Evolutionary conservation across 2,113 vertebrate species (phyloP).

Genomic region (Motacilla alba): DNA sequence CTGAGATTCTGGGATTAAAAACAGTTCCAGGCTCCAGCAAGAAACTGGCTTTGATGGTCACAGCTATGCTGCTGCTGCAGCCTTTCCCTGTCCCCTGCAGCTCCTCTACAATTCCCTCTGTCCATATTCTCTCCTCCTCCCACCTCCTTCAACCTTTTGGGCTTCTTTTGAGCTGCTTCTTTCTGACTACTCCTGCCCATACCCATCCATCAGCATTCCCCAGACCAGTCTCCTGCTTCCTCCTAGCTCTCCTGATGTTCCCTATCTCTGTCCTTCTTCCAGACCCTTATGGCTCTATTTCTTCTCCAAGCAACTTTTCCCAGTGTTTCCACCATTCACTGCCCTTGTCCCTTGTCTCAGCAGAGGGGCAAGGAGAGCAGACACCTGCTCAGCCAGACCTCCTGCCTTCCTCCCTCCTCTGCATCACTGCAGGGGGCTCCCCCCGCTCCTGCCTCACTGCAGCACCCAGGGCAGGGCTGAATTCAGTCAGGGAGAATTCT

Average conservation of each 20-base stretch:
- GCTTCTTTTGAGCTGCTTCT: neutral
- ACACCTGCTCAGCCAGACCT: neutral
- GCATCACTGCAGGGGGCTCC: rapidly evolving
- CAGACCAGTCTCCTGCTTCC: neutral
- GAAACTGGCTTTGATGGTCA: neutral
- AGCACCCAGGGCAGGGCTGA: neutral
- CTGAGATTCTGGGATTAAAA: neutral
- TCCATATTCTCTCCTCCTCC: neutral
- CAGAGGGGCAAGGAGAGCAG: neutral
- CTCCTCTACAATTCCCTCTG: neutral
- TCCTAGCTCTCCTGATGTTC: neutral
- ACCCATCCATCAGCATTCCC: neutral
- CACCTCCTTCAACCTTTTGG: neutral
- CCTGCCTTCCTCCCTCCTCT: neutral
- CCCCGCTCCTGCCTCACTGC: neutral
- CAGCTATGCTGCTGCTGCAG: neutral
- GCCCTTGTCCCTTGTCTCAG: neutral
- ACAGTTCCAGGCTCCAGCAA: neutral
- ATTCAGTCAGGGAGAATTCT: neutral
- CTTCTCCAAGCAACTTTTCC: neutral
- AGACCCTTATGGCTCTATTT: neutral
- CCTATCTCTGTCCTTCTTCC: neutral
- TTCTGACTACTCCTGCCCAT: neutral
- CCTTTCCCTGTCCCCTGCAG: neutral
- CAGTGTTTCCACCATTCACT: neutral